Conservation (phyloP, 2,113 vertebrate species). For the Mirza zaza region DNA sequence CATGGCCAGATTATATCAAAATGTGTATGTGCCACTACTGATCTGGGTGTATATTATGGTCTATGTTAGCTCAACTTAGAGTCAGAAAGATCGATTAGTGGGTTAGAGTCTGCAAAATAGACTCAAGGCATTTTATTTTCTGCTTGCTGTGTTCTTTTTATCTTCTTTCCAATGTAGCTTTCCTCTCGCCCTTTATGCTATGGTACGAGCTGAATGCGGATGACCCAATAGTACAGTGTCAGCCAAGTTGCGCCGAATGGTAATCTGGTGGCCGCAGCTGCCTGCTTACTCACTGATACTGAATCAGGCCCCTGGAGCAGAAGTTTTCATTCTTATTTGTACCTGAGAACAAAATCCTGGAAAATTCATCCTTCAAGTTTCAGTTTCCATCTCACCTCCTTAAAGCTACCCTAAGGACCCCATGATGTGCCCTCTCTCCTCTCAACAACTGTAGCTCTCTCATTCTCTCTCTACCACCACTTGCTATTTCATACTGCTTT, state of each 20-base stretch:
- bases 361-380: constrained; percentile 5
- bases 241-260: constrained; percentile 33
- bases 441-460: neutral
- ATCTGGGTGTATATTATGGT: neutral
- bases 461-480: neutral
- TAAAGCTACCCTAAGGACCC: neutral
- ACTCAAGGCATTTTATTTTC: constrained; percentile 85
- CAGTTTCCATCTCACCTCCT: neutral
- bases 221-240: constrained; percentile 65
- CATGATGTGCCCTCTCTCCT: neutral
- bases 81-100: constrained; percentile 75
- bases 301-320: neutral
- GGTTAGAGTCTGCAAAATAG: constrained; percentile 78
- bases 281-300: constrained; percentile 1
- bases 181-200: constrained; percentile 75
- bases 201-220: constrained; percentile 83
- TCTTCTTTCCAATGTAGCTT: constrained; percentile 80
- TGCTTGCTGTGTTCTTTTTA: constrained; percentile 82
- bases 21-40: neutral
- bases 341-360: constrained; percentile 43
- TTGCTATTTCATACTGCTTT: neutral
- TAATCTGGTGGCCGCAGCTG: constrained; percentile 34
- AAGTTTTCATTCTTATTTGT: constrained; percentile 57
- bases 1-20: accelerated
- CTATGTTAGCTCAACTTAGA: neutral